These are phyloP conservation scores for Clarias platycephalus DNA, from an alignment of 2,797 vertebrate species.

Conservation along the genomic window DNA sequence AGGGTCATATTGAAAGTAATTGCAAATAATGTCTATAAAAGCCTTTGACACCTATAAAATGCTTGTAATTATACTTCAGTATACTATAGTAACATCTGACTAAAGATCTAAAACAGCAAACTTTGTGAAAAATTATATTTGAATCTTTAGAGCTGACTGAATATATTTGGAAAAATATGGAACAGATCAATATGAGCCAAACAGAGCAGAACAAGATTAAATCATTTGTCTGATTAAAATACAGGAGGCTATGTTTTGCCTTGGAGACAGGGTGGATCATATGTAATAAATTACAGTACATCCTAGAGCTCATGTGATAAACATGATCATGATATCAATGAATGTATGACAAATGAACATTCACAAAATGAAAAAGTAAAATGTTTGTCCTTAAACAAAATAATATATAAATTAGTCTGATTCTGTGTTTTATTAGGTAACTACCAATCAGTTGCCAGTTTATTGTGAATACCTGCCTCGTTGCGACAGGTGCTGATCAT, in stretches of 20 bases:
- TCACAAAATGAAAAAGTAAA: neutral
- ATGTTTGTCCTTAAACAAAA: neutral
- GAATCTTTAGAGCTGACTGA: neutral
- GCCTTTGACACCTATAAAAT: no score
- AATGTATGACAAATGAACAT: neutral
- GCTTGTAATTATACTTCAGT: no score
- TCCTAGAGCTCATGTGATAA: neutral
- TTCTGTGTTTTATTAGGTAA: neutral
- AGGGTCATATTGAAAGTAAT: no score
- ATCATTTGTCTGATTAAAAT: slow-evolving; percentile 18
- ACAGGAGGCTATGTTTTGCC: neutral
- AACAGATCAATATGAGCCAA: neutral
- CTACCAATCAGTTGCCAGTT: no score
- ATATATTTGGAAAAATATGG: neutral
- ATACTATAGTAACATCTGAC: no score
- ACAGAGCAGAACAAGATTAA: slow-evolving; percentile 33
- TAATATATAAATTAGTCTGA: neutral
- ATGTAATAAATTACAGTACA: neutral
- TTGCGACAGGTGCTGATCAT: neutral
- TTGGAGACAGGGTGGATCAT: neutral
- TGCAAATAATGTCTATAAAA: no score
- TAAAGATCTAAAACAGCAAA: no score
- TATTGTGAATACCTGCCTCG: neutral
- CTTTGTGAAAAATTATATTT: no score
- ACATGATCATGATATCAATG: neutral